Percentiles rank a stretch among this genome's conserved stretches.
phyloP scores from a whole-genome alignment of 2,888 invertebrate genomes.

The Harpalus rubripes region DNA sequence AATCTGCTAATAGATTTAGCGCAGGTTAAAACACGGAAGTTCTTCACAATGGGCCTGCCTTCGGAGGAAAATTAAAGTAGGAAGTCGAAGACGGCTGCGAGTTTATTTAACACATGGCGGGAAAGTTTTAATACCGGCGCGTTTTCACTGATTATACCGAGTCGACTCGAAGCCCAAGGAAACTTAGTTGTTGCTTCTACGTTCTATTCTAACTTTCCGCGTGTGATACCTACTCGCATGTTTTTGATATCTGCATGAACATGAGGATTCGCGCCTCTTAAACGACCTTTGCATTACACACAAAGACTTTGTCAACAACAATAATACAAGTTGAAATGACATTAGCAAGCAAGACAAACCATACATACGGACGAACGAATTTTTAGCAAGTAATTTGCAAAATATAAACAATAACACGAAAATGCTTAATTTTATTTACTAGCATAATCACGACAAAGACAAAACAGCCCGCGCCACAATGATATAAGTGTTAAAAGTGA shows the following conservation, averaged over 20 bases:
- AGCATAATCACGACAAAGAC: too few relatives aligned
- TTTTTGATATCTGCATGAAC: neutral
- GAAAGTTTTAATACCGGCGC: conserved; percentile 35
- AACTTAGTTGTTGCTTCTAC: conserved; percentile 31
- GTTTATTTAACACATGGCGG: conserved; percentile 40
- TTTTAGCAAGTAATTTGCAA: too few relatives aligned
- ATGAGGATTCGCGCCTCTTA: neutral
- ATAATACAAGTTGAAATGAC: too few relatives aligned
- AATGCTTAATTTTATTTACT: too few relatives aligned
- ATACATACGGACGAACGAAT: too few relatives aligned
- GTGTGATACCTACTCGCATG: neutral
- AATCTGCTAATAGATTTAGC: conserved; percentile 62
- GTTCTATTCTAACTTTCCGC: neutral
- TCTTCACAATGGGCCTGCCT: conserved; percentile 48
- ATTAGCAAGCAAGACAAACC: too few relatives aligned
- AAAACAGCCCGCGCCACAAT: too few relatives aligned
- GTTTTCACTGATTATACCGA: conserved; percentile 33
- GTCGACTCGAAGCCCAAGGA: neutral
- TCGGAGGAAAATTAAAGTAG: conserved; percentile 47
- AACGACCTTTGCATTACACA: too few relatives aligned
- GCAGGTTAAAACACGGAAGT: conserved; percentile 44
- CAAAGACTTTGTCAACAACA: too few relatives aligned
- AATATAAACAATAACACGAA: too few relatives aligned
- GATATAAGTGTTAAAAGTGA: too few relatives aligned
- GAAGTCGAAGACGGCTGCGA: conserved; percentile 19